Evolutionary conservation across 2,888 invertebrate genomes (phyloP), one percentile per base, ranked within the genome.

Genomic region (Lasioglossum pauxillum): DNA sequence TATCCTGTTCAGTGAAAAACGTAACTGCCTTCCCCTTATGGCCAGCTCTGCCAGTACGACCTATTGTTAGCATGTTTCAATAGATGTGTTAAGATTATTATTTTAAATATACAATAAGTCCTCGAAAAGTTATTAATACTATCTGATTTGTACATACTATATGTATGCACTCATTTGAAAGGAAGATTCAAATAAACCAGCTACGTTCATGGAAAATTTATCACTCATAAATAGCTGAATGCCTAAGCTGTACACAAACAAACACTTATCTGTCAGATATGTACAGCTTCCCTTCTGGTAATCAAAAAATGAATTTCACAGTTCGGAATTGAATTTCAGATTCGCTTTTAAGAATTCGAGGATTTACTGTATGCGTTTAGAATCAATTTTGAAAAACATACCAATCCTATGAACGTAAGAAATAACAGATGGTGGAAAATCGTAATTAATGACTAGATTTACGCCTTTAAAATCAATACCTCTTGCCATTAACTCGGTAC

Each of bases 401-500:
- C 97, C 98, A 85, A 97, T 97, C 85, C 99, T 96, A 95, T 99
- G 99, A 92, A 99, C 97, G 93, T 99, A 99, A 0, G 98, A 97
- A 92, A 99, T 98, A 82, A 97, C 97, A 1, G 98, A 97, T 0
- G 98, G 97, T 31, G 99, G 99, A 95, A 99, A 98, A 96, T 99
- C 99, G 95, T 99, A 99, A 96, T 99, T 99, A 89, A 99, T 96
- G 49, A 99, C 99, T 46, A 99, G 96, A 96, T 98, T 99, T 74
- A 99, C 98, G 1, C 99, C 99, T 93, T 98, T 98, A 95, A 99
- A 99, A 96, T 99, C 99, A 88, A 99, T 98, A 89, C 99, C 99
- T 89, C 99, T 97, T 0, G 98, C 98, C 98, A 99, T 98, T 89
- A 99, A 96, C 95, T 99, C 99, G 0, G 99, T 99, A 95, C 99